These are phyloP conservation scores for Chionis minor DNA, from an alignment of 2,113 vertebrate species.

Conservation along the genomic window DNA sequence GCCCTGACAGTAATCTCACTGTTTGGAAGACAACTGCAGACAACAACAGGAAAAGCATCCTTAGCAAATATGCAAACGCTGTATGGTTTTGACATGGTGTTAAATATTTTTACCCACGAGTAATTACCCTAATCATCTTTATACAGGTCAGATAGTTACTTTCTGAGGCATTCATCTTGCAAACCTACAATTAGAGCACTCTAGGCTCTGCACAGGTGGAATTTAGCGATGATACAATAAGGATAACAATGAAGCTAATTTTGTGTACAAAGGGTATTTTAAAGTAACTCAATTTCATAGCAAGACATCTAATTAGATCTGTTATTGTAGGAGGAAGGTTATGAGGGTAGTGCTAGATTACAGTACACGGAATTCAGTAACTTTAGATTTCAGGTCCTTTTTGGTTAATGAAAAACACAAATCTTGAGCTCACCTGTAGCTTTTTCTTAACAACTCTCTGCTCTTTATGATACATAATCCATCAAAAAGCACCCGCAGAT, in stretches of 20 bases:
- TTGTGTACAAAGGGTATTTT: not conserved
- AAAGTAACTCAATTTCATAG: not conserved
- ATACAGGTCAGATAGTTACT: not conserved
- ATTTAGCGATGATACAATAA: not conserved
- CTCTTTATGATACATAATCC: not conserved
- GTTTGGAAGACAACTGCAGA: not conserved
- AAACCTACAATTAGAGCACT: constrained; percentile 9
- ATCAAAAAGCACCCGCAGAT: not conserved
- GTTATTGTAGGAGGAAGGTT: not conserved
- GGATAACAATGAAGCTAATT: not conserved
- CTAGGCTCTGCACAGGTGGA: not conserved
- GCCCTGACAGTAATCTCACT: not conserved
- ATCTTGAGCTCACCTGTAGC: not conserved
- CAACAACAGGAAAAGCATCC: not conserved
- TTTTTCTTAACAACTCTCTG: not conserved
- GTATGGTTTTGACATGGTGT: not conserved
- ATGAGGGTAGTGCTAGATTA: not conserved
- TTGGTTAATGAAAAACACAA: constrained; percentile 37
- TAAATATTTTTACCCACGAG: not conserved
- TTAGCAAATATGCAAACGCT: not conserved
- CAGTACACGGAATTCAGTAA: constrained; percentile 10
- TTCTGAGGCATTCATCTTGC: not conserved
- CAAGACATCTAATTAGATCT: not conserved
- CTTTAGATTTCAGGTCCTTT: constrained; percentile 35
- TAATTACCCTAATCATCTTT: not conserved